Evolutionary conservation across 53 echinoderm and acorn worm genomes (phyloP).

Genomic region (Pentamera pediparva): DNA sequence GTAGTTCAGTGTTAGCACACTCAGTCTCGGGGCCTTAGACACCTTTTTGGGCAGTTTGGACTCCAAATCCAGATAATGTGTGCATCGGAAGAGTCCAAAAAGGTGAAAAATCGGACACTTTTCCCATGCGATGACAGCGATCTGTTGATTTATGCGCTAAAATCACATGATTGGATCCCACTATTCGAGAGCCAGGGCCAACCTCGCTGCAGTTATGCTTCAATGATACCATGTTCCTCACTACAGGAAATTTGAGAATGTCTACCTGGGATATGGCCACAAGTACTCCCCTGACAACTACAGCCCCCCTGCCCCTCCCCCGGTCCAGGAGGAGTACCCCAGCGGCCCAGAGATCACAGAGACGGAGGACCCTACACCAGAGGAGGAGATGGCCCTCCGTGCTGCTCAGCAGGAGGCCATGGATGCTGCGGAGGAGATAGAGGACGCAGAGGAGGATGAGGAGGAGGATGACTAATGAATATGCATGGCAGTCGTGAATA

Average conservation of each 20-base stretch:
- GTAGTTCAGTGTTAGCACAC: no score
- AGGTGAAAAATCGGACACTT: no score
- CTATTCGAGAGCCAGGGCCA: no score
- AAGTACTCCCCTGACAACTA: conserved; percentile 97
- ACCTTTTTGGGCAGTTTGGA: no score
- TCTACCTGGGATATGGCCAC: conserved; percentile 91
- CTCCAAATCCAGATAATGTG: no score
- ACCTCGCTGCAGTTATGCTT: no score
- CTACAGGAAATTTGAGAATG: conserved; percentile 97
- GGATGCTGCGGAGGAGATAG: conserved; percentile 92
- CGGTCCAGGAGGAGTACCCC: conserved; percentile 92
- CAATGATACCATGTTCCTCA: background rate
- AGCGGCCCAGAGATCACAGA: conserved; percentile 98
- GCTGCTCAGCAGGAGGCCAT: conserved; percentile 91
- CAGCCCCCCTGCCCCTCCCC: conserved; percentile 89
- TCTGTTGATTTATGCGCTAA: no score
- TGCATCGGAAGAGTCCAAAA: no score
- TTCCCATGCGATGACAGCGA: no score
- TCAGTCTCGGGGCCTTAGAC: no score
- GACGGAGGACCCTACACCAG: conserved; percentile 90
- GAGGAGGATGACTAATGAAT: conserved; percentile 92
- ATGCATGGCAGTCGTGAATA: background rate
- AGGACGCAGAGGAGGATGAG: conserved; percentile 91
- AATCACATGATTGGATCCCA: no score
- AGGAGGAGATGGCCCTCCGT: conserved; percentile 90